These are phyloP conservation scores for Danio choprae DNA, from an alignment of 2,797 vertebrate genomes.

Conservation along the genomic window DNA sequence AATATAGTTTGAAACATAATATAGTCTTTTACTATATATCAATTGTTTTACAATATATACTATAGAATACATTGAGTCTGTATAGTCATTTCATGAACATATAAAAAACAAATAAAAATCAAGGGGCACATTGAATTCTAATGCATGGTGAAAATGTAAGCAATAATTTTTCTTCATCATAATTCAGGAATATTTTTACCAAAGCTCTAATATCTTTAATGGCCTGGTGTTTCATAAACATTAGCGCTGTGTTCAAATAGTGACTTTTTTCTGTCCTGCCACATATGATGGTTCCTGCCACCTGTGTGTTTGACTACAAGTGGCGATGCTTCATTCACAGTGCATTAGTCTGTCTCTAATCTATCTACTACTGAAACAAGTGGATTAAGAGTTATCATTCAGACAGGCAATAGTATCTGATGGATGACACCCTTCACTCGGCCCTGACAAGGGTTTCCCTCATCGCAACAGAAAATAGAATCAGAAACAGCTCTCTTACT, in stretches of 20 bases:
- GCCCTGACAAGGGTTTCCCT: slow-evolving; percentile 50
- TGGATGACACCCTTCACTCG: slow-evolving; percentile 62
- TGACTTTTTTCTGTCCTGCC: slow-evolving; percentile 10
- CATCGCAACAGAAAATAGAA: slow-evolving; percentile 50
- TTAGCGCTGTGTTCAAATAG: neutral
- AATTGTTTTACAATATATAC: too few relatives aligned
- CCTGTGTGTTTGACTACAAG: slow-evolving; percentile 23
- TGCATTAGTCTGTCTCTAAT: slow-evolving; percentile 69
- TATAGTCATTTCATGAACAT: too few relatives aligned
- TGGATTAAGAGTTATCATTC: slow-evolving; percentile 65
- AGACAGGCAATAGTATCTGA: slow-evolving; percentile 63
- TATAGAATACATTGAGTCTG: too few relatives aligned
- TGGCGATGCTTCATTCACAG: slow-evolving; percentile 52
- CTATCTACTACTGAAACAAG: slow-evolving; percentile 69
- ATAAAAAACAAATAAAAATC: too few relatives aligned
- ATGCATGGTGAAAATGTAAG: too few relatives aligned
- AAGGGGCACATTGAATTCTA: too few relatives aligned
- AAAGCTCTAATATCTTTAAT: neutral
- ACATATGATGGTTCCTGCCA: slow-evolving; percentile 27
- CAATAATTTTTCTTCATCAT: neutral
- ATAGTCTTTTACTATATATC: too few relatives aligned
- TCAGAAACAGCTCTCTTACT: slow-evolving; percentile 53
- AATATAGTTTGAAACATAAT: too few relatives aligned
- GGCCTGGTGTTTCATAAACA: slow-evolving; percentile 4
- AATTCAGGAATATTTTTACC: neutral